Percentiles rank a stretch among this genome's conserved stretches.
These are phyloP conservation scores for Myripristis murdjan DNA, from an alignment of 2,797 vertebrate species.

Conservation along the genomic window DNA sequence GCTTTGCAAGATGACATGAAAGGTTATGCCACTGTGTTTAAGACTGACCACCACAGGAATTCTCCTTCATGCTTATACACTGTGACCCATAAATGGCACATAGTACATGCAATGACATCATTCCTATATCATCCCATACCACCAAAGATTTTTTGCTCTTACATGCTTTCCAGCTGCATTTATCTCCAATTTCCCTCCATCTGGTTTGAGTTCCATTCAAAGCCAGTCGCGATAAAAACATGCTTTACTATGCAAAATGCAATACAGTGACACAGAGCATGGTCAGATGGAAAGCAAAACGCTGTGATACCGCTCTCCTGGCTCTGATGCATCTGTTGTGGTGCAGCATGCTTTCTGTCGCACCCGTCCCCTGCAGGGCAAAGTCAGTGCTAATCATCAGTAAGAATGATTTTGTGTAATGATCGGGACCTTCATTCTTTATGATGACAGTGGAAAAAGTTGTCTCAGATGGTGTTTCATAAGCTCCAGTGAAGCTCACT, in stretches of 20 bases:
- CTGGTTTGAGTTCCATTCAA: slow-evolving; percentile 84
- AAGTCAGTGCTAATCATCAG: slow-evolving; percentile 40
- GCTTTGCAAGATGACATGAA: no score
- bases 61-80: not conserved
- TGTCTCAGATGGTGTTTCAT: slow-evolving; percentile 31
- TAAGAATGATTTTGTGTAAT: slow-evolving; percentile 38
- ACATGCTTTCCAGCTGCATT: slow-evolving; percentile 78
- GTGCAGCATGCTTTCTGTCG: not conserved
- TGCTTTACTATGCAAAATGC: slow-evolving; percentile 69
- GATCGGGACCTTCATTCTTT: slow-evolving; percentile 7
- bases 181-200: slow-evolving; percentile 85
- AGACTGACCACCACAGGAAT: not conserved
- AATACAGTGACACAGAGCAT: slow-evolving; percentile 38
- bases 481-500: not conserved
- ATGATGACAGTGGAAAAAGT: slow-evolving; percentile 14
- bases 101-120: slow-evolving; percentile 54
- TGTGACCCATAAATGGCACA: slow-evolving; percentile 11
- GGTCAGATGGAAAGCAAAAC: slow-evolving; percentile 49
- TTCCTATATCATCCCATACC: slow-evolving; percentile 45
- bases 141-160: slow-evolving; percentile 59
- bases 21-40: not conserved
- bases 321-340: slow-evolving; percentile 40
- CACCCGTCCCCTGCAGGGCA: not conserved
- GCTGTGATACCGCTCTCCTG: not conserved
- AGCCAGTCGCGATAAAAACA: slow-evolving; percentile 80